Conservation (phyloP, 2,797 vertebrate species). For the Anguilla marmorata region DNA sequence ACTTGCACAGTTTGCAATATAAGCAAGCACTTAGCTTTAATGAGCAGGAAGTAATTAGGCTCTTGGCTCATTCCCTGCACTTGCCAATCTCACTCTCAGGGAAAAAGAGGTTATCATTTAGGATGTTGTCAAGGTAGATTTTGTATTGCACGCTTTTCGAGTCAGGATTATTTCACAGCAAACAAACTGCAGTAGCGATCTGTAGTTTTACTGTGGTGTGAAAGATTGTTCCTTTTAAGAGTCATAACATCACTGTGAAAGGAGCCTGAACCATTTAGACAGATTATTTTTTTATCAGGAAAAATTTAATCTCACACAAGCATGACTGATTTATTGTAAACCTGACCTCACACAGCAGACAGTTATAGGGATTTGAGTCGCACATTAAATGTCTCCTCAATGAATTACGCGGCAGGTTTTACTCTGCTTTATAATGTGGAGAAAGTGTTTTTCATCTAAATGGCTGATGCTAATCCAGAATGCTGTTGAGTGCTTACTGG, state of each 20-base stretch:
- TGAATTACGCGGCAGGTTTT: background rate
- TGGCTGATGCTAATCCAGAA: conserved; percentile 16
- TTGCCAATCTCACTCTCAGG: background rate
- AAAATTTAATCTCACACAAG: background rate
- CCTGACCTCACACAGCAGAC: background rate
- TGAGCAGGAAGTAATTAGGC: background rate
- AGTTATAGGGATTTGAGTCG: background rate
- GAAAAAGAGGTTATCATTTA: background rate
- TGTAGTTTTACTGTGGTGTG: background rate
- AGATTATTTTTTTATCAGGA: background rate
- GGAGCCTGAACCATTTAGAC: background rate
- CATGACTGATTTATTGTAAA: background rate
- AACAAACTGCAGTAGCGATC: background rate
- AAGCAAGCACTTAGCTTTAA: conserved; percentile 1
- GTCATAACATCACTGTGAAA: background rate
- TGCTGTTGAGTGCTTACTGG: background rate
- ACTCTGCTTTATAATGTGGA: background rate
- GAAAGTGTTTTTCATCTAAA: background rate
- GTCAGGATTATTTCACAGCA: too few species aligned
- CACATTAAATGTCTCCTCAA: background rate
- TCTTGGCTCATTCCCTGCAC: background rate
- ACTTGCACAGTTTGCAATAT: background rate
- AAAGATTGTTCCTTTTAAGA: background rate
- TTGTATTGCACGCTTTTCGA: background rate
- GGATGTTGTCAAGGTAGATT: background rate